These are phyloP conservation scores for Merops nubicus DNA, from an alignment of 2,113 vertebrate species.

Conservation along the genomic window DNA sequence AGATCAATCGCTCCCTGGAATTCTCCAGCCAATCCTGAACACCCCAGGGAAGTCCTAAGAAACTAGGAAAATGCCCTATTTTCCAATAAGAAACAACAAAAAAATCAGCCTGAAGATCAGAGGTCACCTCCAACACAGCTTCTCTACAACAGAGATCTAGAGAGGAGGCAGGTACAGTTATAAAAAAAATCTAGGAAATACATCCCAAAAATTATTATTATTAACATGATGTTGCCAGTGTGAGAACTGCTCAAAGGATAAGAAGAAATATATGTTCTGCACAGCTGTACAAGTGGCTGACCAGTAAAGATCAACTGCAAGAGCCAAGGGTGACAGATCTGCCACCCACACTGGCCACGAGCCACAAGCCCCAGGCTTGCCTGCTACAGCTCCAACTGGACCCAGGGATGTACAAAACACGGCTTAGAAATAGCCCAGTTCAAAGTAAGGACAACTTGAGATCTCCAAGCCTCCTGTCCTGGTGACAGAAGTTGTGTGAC, in stretches of 20 bases:
- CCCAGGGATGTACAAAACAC: not conserved
- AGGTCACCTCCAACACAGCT: not conserved
- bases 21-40: not conserved
- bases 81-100: not conserved
- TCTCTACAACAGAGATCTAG: not conserved
- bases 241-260: not conserved
- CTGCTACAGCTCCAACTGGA: not conserved
- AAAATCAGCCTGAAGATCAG: not conserved
- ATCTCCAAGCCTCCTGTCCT: not conserved
- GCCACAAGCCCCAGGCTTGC: not conserved
- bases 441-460: not conserved
- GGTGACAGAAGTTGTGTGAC: not conserved
- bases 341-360: accelerated
- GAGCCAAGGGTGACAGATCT: not conserved
- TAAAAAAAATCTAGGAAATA: not conserved
- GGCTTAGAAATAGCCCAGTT: not conserved
- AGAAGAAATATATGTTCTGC: not conserved
- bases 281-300: not conserved
- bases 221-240: not conserved
- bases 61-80: not conserved
- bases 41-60: not conserved
- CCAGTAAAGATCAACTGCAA: accelerated
- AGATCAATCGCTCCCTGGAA: not conserved
- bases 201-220: not conserved
- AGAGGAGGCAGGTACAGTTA: not conserved